Base-by-base conservation (phyloP, 2,113 vertebrate genomes). In the Corythoichthys haematopterus region DNA sequence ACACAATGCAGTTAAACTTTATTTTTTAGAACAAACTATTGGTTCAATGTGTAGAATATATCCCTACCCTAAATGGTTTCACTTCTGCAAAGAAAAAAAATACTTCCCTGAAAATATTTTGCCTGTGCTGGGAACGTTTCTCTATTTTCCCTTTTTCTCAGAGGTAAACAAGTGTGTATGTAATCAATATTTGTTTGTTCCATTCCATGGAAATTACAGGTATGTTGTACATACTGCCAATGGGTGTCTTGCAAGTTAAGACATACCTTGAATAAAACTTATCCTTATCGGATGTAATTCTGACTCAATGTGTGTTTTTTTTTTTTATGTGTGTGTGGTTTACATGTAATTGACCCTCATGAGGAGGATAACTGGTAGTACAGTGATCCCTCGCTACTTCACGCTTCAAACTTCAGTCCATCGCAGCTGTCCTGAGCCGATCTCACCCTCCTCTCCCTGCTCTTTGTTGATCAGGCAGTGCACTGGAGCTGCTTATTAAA, bases 191-290 rank as follows among this genome's bases (percentile, higher is more conserved):
- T 89, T 89, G 72, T 93, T 93, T 90, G 92, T 93, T 93, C 93
- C 93, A 93, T 93, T 94, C 93, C 90, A 91, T 92, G 92, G 92
- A 96, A 93, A 92, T 93, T 94, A 93, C 92, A 94, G 92, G 94
- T 95, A 96, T 96, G 95, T 97, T 96, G 95, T 96, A 96, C 95
- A 96, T 97, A 97, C 94, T 94, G 93, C 94, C 92, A 92, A 93
- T 80, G 92, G 91, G 91, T 94, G 94, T 96, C 95, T 95, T 95
- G 93, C 94, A 95, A 96, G 94, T 94, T 96, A 91, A 98, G 94
- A 93, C 94, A 92, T 92, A 91, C 91, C 94, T 96, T 97, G 94
- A 98, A 96, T 94, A 96, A 95, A 95, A 92, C 90, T 95, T 96
- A 95, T 95, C 94, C 91, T 94, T 94, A 88, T 91, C 67, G 79